Evolutionary conservation across 30 jellyfish, hydroid and myxozoan species (phyloP).

Genomic region (Hydractinia symbiolongicarpus): DNA sequence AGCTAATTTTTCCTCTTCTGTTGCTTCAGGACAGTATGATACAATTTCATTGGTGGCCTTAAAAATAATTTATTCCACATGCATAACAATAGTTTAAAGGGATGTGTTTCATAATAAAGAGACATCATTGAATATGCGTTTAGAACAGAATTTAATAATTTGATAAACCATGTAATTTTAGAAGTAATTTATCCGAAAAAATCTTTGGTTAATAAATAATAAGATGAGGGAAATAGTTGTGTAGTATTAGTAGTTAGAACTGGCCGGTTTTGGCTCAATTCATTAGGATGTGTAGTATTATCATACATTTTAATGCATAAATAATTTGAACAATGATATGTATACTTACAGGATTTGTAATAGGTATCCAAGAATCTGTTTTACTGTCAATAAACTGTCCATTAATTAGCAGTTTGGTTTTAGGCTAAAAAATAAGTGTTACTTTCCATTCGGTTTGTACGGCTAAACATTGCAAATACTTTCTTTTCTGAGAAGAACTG

Average conservation of each 20-base stretch:
- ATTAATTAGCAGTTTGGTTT: constrained; percentile 71
- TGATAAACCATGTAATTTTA: not conserved
- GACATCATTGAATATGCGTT: not conserved
- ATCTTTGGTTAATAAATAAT: no score
- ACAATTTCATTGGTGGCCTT: constrained; percentile 94
- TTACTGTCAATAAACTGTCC: constrained; percentile 85
- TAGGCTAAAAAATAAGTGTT: constrained; percentile 39
- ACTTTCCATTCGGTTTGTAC: no score
- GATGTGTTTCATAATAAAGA: not conserved
- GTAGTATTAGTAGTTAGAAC: no score
- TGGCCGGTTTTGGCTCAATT: no score
- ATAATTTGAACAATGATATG: no score
- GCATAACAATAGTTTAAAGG: not conserved
- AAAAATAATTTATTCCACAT: not conserved
- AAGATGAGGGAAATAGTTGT: no score
- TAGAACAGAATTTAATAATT: no score
- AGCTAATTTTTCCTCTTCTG: constrained; percentile 74
- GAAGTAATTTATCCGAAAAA: no score
- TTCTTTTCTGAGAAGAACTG: no score
- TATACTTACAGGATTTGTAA: constrained; percentile 73
- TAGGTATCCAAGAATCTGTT: constrained; percentile 82
- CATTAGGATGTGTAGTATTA: no score
- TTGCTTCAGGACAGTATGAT: constrained; percentile 80
- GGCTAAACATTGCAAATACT: no score
- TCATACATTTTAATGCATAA: no score